A percentile compares a stretch with the other conserved stretches of the same genome.
Evolutionary conservation across 2,113 vertebrate species (phyloP).

Genomic region (Nipponia nippon): DNA sequence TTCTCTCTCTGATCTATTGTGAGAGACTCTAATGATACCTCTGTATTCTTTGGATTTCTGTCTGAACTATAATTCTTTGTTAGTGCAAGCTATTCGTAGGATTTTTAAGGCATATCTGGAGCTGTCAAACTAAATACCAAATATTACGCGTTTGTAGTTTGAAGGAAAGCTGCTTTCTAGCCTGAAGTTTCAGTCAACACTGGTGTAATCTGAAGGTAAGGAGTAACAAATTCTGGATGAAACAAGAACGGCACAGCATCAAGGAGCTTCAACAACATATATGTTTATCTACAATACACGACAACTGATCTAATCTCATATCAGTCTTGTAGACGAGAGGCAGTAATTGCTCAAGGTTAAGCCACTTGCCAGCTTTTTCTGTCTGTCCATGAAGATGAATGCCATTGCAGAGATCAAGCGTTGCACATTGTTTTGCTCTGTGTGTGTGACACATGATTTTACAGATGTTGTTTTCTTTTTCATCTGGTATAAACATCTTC

Average conservation of each 20-base stretch:
- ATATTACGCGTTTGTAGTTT: background rate
- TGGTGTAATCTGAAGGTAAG: background rate
- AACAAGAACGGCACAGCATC: background rate
- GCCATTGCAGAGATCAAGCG: background rate
- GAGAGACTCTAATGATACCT: background rate
- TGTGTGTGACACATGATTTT: slow-evolving; percentile 33
- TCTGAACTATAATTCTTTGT: background rate
- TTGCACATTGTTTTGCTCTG: slow-evolving; percentile 1
- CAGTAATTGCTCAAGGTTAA: slow-evolving; percentile 45
- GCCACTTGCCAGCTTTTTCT: background rate
- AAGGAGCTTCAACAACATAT: background rate
- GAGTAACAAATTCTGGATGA: background rate
- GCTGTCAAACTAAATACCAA: background rate
- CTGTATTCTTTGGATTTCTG: background rate
- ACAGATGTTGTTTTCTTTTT: slow-evolving; percentile 75
- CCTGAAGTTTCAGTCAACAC: background rate
- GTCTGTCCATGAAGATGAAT: background rate
- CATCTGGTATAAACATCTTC: slow-evolving; percentile 61
- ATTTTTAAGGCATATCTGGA: background rate
- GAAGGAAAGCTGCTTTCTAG: background rate
- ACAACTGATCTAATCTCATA: background rate
- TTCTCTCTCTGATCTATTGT: background rate
- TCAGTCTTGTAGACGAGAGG: background rate
- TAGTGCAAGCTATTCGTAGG: background rate
- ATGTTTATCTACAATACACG: background rate